Evolutionary conservation across 2,113 vertebrate species (phyloP).

Genomic region (Ornithorhynchus anatinus): DNA sequence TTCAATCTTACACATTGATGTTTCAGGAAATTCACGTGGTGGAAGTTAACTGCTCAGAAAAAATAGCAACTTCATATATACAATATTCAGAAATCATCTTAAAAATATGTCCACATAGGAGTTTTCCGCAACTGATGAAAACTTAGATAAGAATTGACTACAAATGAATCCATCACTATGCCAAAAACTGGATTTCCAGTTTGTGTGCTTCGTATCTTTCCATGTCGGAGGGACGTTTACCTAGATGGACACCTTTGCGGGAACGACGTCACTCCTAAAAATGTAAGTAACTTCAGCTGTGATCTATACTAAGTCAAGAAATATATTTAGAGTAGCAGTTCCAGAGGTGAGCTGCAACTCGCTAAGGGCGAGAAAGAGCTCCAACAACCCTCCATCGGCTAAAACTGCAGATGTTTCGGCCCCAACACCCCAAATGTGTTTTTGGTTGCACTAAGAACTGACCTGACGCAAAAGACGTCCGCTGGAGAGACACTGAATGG

Average conservation of each 20-base stretch:
- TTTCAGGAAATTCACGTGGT: slow-evolving; percentile 53
- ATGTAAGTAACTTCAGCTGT: too few relatives aligned
- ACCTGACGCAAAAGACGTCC: too few relatives aligned
- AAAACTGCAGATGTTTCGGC: too few relatives aligned
- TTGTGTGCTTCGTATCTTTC: slow-evolving; percentile 34
- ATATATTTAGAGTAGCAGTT: too few relatives aligned
- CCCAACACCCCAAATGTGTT: too few relatives aligned
- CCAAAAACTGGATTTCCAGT: slow-evolving; percentile 49
- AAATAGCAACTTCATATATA: slow-evolving; percentile 69
- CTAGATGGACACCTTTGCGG: slow-evolving; percentile 46
- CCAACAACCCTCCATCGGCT: too few relatives aligned
- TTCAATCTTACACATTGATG: slow-evolving; percentile 20
- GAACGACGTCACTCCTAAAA: too few relatives aligned
- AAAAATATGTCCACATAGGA: slow-evolving; percentile 66
- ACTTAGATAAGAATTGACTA: slow-evolving; percentile 53
- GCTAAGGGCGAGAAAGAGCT: too few relatives aligned
- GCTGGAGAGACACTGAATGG: too few relatives aligned
- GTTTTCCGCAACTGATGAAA: slow-evolving; percentile 62
- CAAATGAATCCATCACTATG: slow-evolving; percentile 62
- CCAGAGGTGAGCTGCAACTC: too few relatives aligned
- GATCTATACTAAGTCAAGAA: too few relatives aligned
- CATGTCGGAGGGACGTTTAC: slow-evolving; percentile 49
- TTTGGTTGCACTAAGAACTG: too few relatives aligned
- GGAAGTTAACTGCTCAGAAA: slow-evolving; percentile 51
- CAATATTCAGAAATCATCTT: slow-evolving; percentile 65